Evolutionary conservation across 1,140 invertebrate genomes (phyloP).

Genomic region (Muscidifurax raptorellus): DNA sequence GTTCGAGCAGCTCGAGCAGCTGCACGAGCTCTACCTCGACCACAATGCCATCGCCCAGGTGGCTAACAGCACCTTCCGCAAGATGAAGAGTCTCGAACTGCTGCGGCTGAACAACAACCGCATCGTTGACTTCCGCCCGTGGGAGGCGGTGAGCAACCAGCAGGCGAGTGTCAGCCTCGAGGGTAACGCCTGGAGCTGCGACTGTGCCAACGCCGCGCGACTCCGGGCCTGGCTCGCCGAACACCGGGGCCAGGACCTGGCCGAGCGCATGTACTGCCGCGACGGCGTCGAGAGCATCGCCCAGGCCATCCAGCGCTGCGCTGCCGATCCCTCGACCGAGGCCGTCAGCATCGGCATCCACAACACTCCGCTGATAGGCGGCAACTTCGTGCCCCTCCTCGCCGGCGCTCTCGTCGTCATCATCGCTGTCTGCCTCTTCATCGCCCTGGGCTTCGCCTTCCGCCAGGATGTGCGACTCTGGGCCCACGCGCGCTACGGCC

Average conservation of each 20-base stretch:
- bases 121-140: conserved; percentile 85
- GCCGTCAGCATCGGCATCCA: conserved; percentile 61
- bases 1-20: conserved; percentile 86
- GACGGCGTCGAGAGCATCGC: conserved; percentile 79
- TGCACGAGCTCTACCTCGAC: conserved; percentile 91
- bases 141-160: conserved; percentile 85
- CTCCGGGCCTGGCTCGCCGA: conserved; percentile 85
- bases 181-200: conserved; percentile 93
- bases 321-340: conserved; percentile 76
- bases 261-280: conserved; percentile 80
- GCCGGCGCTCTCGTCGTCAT: conserved; percentile 85
- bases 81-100: conserved; percentile 87
- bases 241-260: conserved; percentile 80
- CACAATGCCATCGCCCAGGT: conserved; percentile 90
- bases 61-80: conserved; percentile 89
- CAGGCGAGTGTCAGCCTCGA: conserved; percentile 84
- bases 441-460: conserved; percentile 84
- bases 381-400: conserved; percentile 83
- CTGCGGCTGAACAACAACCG: conserved; percentile 90
- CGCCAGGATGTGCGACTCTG: conserved; percentile 84
- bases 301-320: conserved; percentile 78
- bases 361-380: conserved; percentile 72
- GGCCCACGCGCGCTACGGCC: conserved; percentile 84
- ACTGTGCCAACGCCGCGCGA: conserved; percentile 87
- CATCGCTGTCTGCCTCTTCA: conserved; percentile 81